Evolutionary conservation across 2,113 vertebrate species (phyloP), one percentile per base, ranked within the genome.

Genomic region (Girardinichthys multiradiatus): DNA sequence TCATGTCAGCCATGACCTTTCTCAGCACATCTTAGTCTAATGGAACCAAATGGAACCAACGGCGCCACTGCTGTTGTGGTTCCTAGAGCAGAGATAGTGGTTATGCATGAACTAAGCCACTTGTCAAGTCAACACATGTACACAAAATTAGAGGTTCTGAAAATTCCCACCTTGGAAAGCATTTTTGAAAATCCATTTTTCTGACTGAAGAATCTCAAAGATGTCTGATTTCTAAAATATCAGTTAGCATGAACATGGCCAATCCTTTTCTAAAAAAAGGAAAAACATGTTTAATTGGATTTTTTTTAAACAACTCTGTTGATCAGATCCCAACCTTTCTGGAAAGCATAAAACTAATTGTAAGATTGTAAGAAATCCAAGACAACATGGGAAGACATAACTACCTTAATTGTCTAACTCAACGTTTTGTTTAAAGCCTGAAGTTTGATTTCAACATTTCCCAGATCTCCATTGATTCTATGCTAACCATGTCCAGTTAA

Each of bases 401-500:
- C 48, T 54, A 21, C 48, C 48, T 24, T 12, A 6, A 12, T 39
- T 39, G 8, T 39, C 13, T 11, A 17, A 54, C 21, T 54, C 48
- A n/a, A n/a, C 5, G 21, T 21, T 54, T 54, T n/a, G 7, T 10
- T 21, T 24, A 51, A 51, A 51, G 42, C 42, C 42, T 21, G 15
- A 45, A 15, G 17, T 19, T 1, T 19, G 42, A 45, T 45, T 19
- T 1, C 17, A 19, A 45, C 5, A 45, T 7, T 45, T 45, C 42
- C 42, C 15, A 45, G 15, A 45, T 45, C 17, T 45, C 13, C 4
- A 4, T 15, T 45, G 42, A 60, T 30, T 1, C 54, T 57, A 42
- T n/a, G 27, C 7, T 35, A 29, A 48, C 42, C 29, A 45, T 57
- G 69, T 33, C 30, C 58, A 57, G 63, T 71, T 66, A 57, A 13